phyloP scores from a whole-genome alignment of 92 coral and sea anemone genomes.

The Zoanthus sociatus region DNA sequence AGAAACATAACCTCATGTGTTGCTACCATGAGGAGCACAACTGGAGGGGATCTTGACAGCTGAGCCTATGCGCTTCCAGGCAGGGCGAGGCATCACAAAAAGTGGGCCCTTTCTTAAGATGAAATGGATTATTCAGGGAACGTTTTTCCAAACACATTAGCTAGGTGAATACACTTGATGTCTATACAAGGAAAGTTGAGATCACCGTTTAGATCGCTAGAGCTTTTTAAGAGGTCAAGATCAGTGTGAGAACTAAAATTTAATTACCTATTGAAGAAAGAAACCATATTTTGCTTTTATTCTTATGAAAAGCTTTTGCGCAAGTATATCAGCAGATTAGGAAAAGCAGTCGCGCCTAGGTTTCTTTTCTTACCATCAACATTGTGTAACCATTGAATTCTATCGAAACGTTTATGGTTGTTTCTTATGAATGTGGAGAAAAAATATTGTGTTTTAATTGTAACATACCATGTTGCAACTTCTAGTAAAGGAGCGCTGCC shows the following conservation, averaged over 20 bases:
- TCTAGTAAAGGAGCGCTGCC: neutral
- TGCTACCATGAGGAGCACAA: constrained; percentile 49
- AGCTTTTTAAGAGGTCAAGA: constrained; percentile 11
- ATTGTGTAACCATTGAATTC: neutral
- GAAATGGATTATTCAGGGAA: constrained; percentile 31
- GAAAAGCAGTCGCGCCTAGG: neutral
- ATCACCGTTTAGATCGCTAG: constrained; percentile 31
- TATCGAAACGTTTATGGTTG: neutral
- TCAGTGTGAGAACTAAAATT: constrained; percentile 5
- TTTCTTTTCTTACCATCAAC: neutral
- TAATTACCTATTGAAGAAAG: neutral
- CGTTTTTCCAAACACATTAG: constrained; percentile 10
- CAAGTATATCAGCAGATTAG: constrained; percentile 11
- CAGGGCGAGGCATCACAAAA: constrained; percentile 48
- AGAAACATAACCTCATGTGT: constrained; percentile 42
- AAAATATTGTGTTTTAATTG: neutral
- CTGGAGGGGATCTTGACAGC: constrained; percentile 40
- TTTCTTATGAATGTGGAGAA: neutral
- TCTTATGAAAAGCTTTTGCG: neutral
- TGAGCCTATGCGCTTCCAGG: constrained; percentile 29
- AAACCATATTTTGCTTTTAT: neutral
- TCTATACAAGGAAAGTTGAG: constrained; percentile 28
- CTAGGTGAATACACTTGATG: constrained; percentile 25
- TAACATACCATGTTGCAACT: neutral
- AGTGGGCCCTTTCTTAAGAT: constrained; percentile 36